Conservation (phyloP, 2,113 vertebrate species). For the Eleginops maclovinus region DNA sequence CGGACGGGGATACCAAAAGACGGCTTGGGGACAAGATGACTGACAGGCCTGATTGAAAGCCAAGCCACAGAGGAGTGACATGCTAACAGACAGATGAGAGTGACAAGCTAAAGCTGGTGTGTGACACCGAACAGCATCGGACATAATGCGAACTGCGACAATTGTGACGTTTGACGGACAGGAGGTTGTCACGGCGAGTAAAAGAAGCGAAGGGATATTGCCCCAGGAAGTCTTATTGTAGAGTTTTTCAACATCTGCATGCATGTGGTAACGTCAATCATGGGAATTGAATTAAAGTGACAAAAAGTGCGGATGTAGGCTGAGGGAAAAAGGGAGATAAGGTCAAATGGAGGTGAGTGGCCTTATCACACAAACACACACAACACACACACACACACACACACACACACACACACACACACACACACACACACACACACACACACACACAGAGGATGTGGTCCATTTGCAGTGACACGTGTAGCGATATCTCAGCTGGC, state of each 20-base stretch:
- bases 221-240: conserved; percentile 58
- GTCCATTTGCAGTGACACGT: conserved; percentile 77
- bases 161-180: conserved; percentile 74
- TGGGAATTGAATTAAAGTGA: conserved; percentile 43
- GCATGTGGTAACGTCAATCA: not conserved
- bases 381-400: conserved; percentile 64
- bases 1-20: conserved; percentile 50
- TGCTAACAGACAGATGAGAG: conserved; percentile 70
- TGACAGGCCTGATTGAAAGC: conserved; percentile 75
- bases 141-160: conserved; percentile 44
- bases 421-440: too few species aligned
- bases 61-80: conserved; percentile 63
- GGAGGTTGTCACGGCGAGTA: conserved; percentile 71
- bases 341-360: conserved; percentile 78
- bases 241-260: conserved; percentile 58
- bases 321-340: conserved; percentile 51
- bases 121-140: conserved; percentile 64
- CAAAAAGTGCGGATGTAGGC: conserved; percentile 29
- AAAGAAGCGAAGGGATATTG: conserved; percentile 75
- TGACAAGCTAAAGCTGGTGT: conserved; percentile 72
- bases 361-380: conserved; percentile 80
- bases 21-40: conserved; percentile 51
- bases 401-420: too few species aligned
- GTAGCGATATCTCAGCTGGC: conserved; percentile 71
- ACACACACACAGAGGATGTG: conserved; percentile 72